Evolutionary conservation across 92 coral and sea anemone species (phyloP), one percentile per base, ranked within the genome.

Genomic region (Scolanthus callimorphus): DNA sequence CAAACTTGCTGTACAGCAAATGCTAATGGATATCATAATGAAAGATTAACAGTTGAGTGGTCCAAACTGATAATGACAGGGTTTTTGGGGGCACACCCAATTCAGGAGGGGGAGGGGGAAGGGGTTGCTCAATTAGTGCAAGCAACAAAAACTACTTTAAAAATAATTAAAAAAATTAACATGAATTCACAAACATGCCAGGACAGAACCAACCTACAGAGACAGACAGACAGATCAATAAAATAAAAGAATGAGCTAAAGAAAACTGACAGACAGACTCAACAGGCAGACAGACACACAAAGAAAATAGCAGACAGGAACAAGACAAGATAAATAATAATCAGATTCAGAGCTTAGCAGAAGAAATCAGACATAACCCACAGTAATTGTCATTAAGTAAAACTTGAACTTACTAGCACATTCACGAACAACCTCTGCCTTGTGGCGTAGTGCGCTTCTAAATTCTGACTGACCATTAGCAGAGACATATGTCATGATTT

Each of bases 401-500:
- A 34, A 34, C 6, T 6, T 2, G 11, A 19, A 80, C 89, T 74
- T 62, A 91, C 97, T 78, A 67, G 71, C 58, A 27, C 95, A 69
- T 31, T 79, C 83, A 22, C 87, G 70, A 21, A 91, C 37, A 20
- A 59, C 67, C 39, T 73, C 88, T 20, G 85, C 75, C 29, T 83
- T 75, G 41, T 80, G 95, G 3, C 97, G 76, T 25, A 91, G 69
- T 21, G 68, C 82, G 71, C 95, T 86, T 71, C 97, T 80, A 63
- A 91, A 86, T 78, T 91, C 97, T 49, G 97, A 91, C 46, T 91
- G 95, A 39, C 97, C 97, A 86, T 91, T 86, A 3, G 80, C 85
- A 63, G 86, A 83, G 28, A 79, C 27, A 41, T 91, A 89, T 21
- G 84, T 82, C 73, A 91, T 69, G 55, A 79, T 51, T 31, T 67